Evolutionary conservation across 1,140 invertebrate species (phyloP).

Genomic region (Fopius arisanus): DNA sequence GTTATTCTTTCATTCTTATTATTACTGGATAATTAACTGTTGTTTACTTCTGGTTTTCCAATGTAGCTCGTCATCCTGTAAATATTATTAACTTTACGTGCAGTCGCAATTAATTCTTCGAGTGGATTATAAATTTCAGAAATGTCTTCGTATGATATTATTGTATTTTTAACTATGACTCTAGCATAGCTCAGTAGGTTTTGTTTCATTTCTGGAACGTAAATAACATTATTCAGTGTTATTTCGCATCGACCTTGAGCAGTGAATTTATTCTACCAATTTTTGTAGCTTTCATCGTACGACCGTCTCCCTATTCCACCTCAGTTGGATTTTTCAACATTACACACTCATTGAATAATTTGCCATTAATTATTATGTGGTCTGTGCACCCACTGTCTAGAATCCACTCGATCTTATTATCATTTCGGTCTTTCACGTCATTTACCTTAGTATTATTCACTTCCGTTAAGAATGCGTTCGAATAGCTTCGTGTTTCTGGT

Average conservation of each 20-base stretch:
- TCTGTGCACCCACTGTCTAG: constrained; percentile 5
- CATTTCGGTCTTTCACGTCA: not conserved
- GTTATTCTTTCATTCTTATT: constrained; percentile 24
- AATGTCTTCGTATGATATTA: constrained; percentile 21
- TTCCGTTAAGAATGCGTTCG: constrained; percentile 18
- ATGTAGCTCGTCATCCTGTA: constrained; percentile 32
- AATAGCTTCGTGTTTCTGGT: not conserved
- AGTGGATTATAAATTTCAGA: not conserved
- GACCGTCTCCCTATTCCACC: constrained; percentile 38
- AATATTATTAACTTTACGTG: constrained; percentile 26
- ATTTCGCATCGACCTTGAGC: constrained; percentile 32
- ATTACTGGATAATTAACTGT: not conserved
- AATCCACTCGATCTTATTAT: constrained; percentile 37
- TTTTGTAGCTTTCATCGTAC: constrained; percentile 38
- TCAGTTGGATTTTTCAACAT: constrained; percentile 34
- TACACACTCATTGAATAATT: constrained; percentile 28
- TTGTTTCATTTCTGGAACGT: constrained; percentile 37
- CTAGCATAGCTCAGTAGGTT: constrained; percentile 34
- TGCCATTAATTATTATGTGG: constrained; percentile 36
- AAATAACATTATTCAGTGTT: constrained; percentile 31
- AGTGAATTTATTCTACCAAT: constrained; percentile 32
- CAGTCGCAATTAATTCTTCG: constrained; percentile 22
- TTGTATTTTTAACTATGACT: constrained; percentile 35
- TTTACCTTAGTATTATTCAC: constrained; percentile 4
- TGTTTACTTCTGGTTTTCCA: not conserved